These are phyloP conservation scores for Eleutherodactylus coqui DNA, from an alignment of 2,797 vertebrate genomes.

Conservation along the genomic window DNA sequence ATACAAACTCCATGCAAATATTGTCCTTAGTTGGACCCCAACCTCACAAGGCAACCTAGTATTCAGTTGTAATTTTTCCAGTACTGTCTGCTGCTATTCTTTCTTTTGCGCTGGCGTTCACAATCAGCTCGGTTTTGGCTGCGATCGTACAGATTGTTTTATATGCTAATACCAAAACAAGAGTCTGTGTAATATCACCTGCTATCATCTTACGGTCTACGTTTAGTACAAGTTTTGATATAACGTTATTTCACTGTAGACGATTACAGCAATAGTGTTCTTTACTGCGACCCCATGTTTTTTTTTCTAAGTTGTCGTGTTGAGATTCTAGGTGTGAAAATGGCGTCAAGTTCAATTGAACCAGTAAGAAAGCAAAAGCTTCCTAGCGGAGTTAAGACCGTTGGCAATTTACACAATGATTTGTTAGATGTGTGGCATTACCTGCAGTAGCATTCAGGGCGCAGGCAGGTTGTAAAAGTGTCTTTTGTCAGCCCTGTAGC, in stretches of 20 bases:
- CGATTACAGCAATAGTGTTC: not conserved
- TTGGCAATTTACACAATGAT: conserved; percentile 21
- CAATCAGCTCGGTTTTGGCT: too few species aligned
- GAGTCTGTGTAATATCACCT: too few species aligned
- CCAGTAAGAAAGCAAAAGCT: conserved; percentile 13
- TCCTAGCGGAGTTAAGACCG: not conserved
- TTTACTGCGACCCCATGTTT: not conserved
- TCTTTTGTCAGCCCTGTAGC: conserved; percentile 31
- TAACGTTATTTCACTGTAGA: too few species aligned
- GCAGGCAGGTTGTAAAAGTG: conserved; percentile 31
- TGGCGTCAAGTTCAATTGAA: not conserved
- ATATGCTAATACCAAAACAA: too few species aligned
- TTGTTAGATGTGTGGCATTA: conserved; percentile 30
- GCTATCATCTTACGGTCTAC: too few species aligned
- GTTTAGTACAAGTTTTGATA: too few species aligned
- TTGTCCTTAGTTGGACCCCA: too few species aligned
- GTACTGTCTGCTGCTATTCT: too few species aligned
- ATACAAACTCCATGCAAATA: too few species aligned
- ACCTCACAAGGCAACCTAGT: too few species aligned
- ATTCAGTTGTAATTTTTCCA: too few species aligned
- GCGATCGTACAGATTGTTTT: not conserved
- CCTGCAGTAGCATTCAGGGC: conserved; percentile 8
- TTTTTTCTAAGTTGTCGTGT: not conserved
- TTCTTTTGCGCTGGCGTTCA: too few species aligned
- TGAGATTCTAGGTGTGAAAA: not conserved